Base-by-base conservation (phyloP, 2,113 vertebrate species). In the Urocynchramus pylzowi region DNA sequence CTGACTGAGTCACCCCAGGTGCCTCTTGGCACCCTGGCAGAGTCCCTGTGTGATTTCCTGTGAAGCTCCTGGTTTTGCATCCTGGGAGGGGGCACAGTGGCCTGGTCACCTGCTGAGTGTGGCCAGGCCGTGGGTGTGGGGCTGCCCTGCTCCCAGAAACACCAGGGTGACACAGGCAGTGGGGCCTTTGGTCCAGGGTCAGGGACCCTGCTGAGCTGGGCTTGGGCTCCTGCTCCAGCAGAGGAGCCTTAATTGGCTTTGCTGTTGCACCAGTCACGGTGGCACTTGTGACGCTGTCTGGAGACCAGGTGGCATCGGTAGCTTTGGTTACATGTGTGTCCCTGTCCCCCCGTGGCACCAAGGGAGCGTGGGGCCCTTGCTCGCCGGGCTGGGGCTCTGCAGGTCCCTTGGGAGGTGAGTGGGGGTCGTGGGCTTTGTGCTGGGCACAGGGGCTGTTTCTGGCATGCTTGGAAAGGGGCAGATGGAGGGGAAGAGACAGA, bases 301-400 rank as follows among this genome's bases (percentile, higher is more conserved):
- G 52, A 59, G 65, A 75, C 47, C 61, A 44, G 87, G 78, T 13
- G 14, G 39, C 61, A 60, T 70, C 23, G 33, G 61, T 60, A 49
- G 74, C 53, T 42, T 54, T 33, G 41, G 65, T 42, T 61, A 19
- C 5, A 0, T 28, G 35, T 13, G 50, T 28, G 50, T 50, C 81
- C 57, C 61, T 85, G 92, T 53, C 26, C 52, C 37, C 7, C 21
- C 0, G 2, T 68, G 79, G 39, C 67, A 35, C 53, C 0, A 0
- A 33, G 69, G 56, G 31, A 19, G 14, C 1, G 0, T 0, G 1
- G 19, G 78, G 35, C 39, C 50, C 69, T 69, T 0, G 0, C 37
- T 45, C 0, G 0, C 49, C 0, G 1, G 37, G 16, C 14, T 69
- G 47, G 42, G 47, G 30, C 85, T 71, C 53, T 64, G 75, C 30